These are phyloP conservation scores for Lethenteron camtschaticum DNA, from an alignment of 2,113 vertebrate species.

Conservation along the genomic window DNA sequence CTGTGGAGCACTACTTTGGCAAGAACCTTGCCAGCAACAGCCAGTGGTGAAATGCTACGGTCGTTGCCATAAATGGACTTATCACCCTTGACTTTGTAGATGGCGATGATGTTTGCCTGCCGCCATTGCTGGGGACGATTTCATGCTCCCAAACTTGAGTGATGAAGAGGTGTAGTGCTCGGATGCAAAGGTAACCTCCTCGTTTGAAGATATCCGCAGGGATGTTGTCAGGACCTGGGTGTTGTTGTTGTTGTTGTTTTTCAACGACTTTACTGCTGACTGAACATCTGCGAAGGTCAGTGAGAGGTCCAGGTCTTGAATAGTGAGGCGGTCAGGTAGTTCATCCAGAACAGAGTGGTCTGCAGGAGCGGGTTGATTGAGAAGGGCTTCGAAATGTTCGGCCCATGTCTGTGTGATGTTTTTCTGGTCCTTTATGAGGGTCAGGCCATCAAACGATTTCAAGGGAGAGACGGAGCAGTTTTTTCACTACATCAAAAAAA, in stretches of 20 bases:
- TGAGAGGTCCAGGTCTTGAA: no score
- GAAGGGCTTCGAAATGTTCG: slow-evolving; percentile 10
- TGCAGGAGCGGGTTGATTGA: slow-evolving; percentile 6
- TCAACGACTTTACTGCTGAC: no score
- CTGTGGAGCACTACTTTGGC: slow-evolving; percentile 7
- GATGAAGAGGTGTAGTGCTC: no score
- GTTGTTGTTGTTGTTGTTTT: no score
- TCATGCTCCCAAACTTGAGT: slow-evolving; percentile 1
- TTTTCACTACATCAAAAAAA: slow-evolving; percentile 11
- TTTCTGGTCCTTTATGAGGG: slow-evolving; percentile 8
- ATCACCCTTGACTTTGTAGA: slow-evolving; percentile 8
- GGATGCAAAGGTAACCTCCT: no score
- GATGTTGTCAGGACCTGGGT: no score
- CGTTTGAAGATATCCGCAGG: no score
- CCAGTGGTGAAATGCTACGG: slow-evolving; percentile 7
- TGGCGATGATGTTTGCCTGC: slow-evolving; percentile 6
- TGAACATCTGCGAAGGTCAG: no score
- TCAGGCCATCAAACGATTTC: slow-evolving; percentile 11
- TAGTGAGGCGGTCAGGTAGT: no score
- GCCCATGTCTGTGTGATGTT: slow-evolving; percentile 9
- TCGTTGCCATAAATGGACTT: slow-evolving; percentile 8
- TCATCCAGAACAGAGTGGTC: no score
- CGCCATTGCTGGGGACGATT: not conserved
- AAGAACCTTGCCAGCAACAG: slow-evolving; percentile 9
- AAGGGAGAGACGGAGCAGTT: slow-evolving; percentile 9